Percentiles rank a stretch among this genome's conserved stretches.
Conservation (phyloP, 2,797 vertebrate genomes). For the Linurgus olivaceus region DNA sequence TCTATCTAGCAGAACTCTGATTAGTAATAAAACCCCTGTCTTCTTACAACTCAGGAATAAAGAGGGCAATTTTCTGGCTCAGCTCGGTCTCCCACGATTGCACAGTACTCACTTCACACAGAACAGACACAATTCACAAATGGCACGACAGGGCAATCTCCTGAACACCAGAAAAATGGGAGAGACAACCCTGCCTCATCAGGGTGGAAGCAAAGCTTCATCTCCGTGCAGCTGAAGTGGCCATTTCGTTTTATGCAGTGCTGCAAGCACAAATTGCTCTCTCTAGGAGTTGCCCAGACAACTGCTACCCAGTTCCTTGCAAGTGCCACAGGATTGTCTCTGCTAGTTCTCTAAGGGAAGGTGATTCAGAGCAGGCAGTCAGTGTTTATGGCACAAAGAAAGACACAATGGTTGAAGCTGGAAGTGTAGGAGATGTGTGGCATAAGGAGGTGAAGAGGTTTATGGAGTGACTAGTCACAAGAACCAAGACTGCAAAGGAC, state of each 20-base stretch:
- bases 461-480: background rate
- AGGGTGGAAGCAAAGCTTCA: constrained; percentile 21
- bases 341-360: background rate
- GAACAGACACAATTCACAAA: constrained; percentile 14
- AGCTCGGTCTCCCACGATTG: background rate
- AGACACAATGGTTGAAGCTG: background rate
- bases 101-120: constrained; percentile 35
- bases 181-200: background rate
- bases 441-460: background rate
- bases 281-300: constrained; percentile 21
- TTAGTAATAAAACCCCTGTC: background rate
- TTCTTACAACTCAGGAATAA: background rate
- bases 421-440: background rate
- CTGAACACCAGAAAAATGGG: background rate
- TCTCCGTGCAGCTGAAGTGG: background rate
- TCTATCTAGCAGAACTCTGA: background rate
- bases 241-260: constrained; percentile 11
- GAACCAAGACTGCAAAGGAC: background rate
- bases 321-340: background rate
- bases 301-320: background rate
- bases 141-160: background rate
- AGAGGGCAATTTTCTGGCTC: background rate
- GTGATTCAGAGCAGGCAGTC: constrained; percentile 18
- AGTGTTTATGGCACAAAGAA: constrained; percentile 38
- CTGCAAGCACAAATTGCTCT: constrained; percentile 37